Evolutionary conservation across 2,113 vertebrate species (phyloP), one percentile per base, ranked within the genome.

Genomic region (Cranoglanis bouderius): DNA sequence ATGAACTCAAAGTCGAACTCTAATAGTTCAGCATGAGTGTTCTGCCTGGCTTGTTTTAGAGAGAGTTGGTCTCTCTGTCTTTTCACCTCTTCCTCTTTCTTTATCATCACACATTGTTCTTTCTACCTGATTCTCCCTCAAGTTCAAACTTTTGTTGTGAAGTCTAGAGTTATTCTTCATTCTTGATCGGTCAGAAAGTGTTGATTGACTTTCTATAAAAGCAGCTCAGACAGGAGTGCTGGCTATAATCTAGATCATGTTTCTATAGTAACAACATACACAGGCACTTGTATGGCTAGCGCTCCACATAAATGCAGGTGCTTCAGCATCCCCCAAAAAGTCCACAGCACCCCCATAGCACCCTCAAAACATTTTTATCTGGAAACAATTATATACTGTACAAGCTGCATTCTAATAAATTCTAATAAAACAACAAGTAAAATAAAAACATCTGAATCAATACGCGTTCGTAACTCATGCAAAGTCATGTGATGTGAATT

Each of bases 1-100:
- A 82, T 89, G 85, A 85, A 81, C 61, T 43, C 51, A 8, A 26
- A 83, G 35, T 61, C 10, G 5, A 26, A 61, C 77, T 40, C 74
- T 16, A 57, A 38, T 49, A 46, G 9, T 14, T 65, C 67, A 65
- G 38, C 16, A 46, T 21, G 85, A 32, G 53, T n/a, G 21, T 59
- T 40, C 38, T 75, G n/a, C 24, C 85, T 32, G 26, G 43, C 13
- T 59, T 26, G 59, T 74, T 85, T 51, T 38, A 78, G 9, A 49
- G 74, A 46, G 24, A 51, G 5, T 80, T 19, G 2, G 1, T 53
- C n/a, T 74, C 14, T 51, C n/a, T 53, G 29, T 70, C 65, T 85
- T 53, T 57, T 35, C 21, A 26, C 29, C 84, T 38, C 12, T 57
- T 38, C n/a, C n/a, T 53, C 63, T 24, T 65, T 46, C 40, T 84